Base-by-base conservation (phyloP, 2,113 vertebrate species). In the Irena cyanogastra region DNA sequence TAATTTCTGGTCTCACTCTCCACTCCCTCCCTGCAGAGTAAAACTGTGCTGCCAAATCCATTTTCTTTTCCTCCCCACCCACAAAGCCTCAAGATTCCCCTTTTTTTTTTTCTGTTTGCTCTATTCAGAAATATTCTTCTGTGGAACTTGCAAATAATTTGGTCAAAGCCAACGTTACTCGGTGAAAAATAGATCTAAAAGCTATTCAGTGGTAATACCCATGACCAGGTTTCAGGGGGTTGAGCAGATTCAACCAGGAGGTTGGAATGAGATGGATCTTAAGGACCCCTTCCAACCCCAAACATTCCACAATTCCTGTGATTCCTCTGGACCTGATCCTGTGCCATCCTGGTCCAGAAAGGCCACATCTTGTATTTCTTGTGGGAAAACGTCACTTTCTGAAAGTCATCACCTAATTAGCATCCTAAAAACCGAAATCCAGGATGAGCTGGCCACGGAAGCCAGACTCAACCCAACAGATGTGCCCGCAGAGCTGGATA, bases 341-440 rank as follows among this genome's bases (percentile, higher is more conserved):
- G 50, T 18, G 24, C 37, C 12, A 7, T 2, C 4, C 27, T 3
- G 65, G 14, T 21, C 56, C 50, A 26, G 54, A 60, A 81, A 54
- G 14, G 37, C 37, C 53, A 0, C 1, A 60, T 16, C 45, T 63
- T 31, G 39, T 10, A 79, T 14, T 68, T 83, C 39, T 17, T 65
- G 35, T 4, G 3, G 70, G 41, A 69, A 65, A 91, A 80, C 2
- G 7, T 9, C 44, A 44, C 56, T 86, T 26, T 81, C 68, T 21
- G 14, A 22, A 90, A 96, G 85, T 90, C 92, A 94, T 37, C 92
- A 85, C 78, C 78, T 95, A 84, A 33, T 94, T 92, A 95, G 89
- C 76, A 75, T 41, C 77, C 91, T 63, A 35, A 79, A 87, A 84
- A 49, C 44, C 2, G 6, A 61, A 77, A 65, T 7, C 16, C 56